phyloP scores from a whole-genome alignment of 2,888 invertebrate species.

The Eledona agricola region DNA sequence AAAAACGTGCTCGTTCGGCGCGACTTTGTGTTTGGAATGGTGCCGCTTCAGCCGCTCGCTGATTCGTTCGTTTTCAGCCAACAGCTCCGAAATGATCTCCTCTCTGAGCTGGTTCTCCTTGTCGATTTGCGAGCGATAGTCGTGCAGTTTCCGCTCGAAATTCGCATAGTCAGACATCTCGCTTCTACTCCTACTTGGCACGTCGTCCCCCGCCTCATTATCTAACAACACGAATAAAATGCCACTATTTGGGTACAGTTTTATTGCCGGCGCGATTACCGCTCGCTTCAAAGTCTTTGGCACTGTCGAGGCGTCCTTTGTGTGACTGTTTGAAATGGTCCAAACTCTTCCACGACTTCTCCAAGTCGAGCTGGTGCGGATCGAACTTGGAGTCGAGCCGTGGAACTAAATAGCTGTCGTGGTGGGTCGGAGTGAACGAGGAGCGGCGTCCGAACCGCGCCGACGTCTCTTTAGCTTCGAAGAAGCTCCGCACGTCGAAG shows the following conservation, averaged over 20 bases:
- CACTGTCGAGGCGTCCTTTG: constrained; percentile 54
- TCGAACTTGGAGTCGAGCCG: constrained; percentile 40
- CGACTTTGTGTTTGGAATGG: constrained; percentile 40
- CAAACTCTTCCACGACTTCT: constrained; percentile 53
- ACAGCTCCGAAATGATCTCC: constrained; percentile 55
- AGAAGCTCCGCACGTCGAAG: constrained; percentile 22
- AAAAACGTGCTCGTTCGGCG: constrained; percentile 61
- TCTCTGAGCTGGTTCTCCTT: constrained; percentile 56
- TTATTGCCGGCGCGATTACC: too few relatives aligned
- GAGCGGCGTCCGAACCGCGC: constrained; percentile 54
- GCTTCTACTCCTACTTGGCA: constrained; percentile 49
- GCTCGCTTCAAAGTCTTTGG: too few relatives aligned
- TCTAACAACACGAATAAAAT: constrained; percentile 8
- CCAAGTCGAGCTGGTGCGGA: constrained; percentile 42
- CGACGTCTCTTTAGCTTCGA: constrained; percentile 29
- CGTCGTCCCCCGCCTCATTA: constrained; percentile 32
- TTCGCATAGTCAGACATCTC: constrained; percentile 52
- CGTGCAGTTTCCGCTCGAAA: constrained; percentile 46
- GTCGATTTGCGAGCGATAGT: constrained; percentile 54
- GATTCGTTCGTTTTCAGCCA: constrained; percentile 55
- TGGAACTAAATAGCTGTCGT: constrained; percentile 33
- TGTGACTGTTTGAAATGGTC: constrained; percentile 54
- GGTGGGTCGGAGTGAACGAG: constrained; percentile 43
- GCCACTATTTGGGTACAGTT: too few relatives aligned
- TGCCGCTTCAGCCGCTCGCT: constrained; percentile 38